These are phyloP conservation scores for Pseudachorutes palmiensis DNA, from an alignment of 1,140 invertebrate genomes.

Conservation along the genomic window DNA sequence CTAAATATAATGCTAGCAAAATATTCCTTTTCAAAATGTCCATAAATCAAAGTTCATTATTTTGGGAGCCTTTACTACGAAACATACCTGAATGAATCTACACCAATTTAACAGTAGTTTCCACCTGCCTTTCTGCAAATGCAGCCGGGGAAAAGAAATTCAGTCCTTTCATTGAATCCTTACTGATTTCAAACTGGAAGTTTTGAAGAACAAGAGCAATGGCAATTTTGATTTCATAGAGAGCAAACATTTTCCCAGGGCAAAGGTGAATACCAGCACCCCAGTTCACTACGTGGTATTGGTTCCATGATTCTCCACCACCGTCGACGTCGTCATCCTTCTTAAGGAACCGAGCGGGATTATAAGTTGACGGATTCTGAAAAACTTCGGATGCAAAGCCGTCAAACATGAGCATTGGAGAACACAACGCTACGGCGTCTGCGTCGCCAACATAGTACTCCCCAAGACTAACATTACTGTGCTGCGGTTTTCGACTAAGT, in stretches of 20 bases:
- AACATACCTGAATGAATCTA: too few species aligned
- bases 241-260: constrained; percentile 19
- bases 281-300: constrained; percentile 13
- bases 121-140: constrained; percentile 15
- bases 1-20: too few species aligned
- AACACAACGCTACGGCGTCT: constrained; percentile 3
- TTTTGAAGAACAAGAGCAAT: constrained; percentile 2
- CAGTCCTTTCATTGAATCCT: background rate
- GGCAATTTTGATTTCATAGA: constrained; percentile 20
- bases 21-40: too few species aligned
- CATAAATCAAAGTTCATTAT: too few species aligned
- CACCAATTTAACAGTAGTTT: background rate
- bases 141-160: constrained; percentile 17
- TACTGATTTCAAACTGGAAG: constrained; percentile 4
- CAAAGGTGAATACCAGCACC: constrained; percentile 16
- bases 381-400: background rate
- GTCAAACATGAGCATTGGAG: constrained; percentile 1
- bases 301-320: background rate
- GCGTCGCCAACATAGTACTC: constrained; percentile 5
- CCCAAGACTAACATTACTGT: background rate
- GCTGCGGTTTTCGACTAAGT: constrained; percentile 9
- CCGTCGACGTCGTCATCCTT: background rate
- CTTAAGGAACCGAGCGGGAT: constrained; percentile 4
- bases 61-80: too few species aligned
- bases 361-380: constrained; percentile 1